Conservation (phyloP, 2,888 invertebrate genomes). For the Trissolcus japonicus region DNA sequence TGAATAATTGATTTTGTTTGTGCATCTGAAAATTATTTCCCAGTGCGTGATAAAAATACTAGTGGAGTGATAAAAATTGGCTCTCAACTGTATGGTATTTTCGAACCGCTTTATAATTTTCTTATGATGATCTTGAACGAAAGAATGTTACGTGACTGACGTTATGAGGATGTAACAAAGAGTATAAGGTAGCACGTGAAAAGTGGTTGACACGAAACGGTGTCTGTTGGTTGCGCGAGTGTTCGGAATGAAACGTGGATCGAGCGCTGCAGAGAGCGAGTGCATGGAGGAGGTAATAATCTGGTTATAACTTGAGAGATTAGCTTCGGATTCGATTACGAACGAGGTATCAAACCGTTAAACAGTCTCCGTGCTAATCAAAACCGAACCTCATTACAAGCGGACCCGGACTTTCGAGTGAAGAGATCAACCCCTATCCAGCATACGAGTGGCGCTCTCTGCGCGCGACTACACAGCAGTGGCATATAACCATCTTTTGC, state of each 20-base stretch:
- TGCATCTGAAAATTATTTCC: no score
- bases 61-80: no score
- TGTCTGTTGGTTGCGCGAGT: slow-evolving; percentile 60
- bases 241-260: slow-evolving; percentile 64
- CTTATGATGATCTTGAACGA: not conserved
- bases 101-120: not conserved
- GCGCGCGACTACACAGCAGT: slow-evolving; percentile 52
- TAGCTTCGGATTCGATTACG: slow-evolving; percentile 77
- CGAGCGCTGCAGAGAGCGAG: slow-evolving; percentile 69
- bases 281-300: slow-evolving; percentile 76
- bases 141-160: no score
- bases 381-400: slow-evolving; percentile 77
- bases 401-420: slow-evolving; percentile 66
- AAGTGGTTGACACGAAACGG: slow-evolving; percentile 32
- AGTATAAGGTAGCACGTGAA: slow-evolving; percentile 15
- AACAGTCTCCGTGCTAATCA: slow-evolving; percentile 77
- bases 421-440: slow-evolving; percentile 55
- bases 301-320: slow-evolving; percentile 77
- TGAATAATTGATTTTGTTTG: no score
- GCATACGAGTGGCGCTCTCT: slow-evolving; percentile 54
- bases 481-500: slow-evolving; percentile 56
- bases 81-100: not conserved
- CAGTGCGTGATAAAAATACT: no score
- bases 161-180: no score
- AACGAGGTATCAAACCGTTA: slow-evolving; percentile 77